Conservation (phyloP, 1,140 invertebrate species). For the Centruroides sculpturatus region DNA sequence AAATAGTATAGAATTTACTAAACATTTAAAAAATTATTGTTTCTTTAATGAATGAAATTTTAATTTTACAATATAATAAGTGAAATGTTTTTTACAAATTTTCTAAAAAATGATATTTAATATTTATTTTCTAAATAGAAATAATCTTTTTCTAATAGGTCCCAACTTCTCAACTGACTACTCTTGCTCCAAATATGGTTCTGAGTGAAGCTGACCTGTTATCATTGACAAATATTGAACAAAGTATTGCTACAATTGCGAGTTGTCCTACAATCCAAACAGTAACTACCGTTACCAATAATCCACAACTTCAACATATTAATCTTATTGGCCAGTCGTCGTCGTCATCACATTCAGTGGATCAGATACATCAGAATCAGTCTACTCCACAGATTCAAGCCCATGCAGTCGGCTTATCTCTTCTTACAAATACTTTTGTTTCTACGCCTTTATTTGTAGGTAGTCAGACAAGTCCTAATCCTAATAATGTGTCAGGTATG, state of each 20-base stretch:
- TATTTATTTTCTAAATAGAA: too few relatives aligned
- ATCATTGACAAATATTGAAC: slow-evolving; percentile 4
- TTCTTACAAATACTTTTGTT: neutral
- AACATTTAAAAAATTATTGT: too few relatives aligned
- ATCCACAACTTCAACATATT: too few relatives aligned
- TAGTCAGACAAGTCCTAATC: neutral
- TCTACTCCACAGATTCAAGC: neutral
- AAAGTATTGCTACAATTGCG: neutral
- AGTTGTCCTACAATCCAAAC: neutral
- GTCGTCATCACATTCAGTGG: neutral
- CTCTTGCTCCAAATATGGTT: neutral
- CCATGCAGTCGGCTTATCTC: neutral
- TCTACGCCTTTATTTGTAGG: neutral
- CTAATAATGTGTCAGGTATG: too few relatives aligned
- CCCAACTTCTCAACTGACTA: neutral
- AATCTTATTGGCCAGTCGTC: too few relatives aligned
- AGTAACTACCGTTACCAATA: too few relatives aligned
- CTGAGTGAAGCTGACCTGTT: slow-evolving; percentile 7
- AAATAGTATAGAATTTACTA: too few relatives aligned
- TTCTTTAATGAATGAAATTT: too few relatives aligned
- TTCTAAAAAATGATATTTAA: too few relatives aligned
- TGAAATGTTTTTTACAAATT: too few relatives aligned
- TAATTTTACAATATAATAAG: too few relatives aligned
- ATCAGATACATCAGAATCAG: neutral
- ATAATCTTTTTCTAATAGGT: too few relatives aligned